Evolutionary conservation across 2,888 invertebrate genomes (phyloP), one percentile per base, ranked within the genome.

Genomic region (Fabriciana adippe): DNA sequence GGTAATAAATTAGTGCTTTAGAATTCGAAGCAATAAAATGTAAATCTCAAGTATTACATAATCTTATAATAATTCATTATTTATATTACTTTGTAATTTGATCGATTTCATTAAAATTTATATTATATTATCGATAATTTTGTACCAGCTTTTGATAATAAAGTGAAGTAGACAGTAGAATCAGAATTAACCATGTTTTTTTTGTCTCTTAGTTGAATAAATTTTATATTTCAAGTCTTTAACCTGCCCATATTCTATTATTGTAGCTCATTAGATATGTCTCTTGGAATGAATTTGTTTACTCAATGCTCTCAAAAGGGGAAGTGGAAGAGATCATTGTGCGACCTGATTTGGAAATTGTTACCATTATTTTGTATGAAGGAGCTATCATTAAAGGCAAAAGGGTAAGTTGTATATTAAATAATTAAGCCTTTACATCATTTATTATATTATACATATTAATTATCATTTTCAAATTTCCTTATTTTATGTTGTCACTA

Each of bases 271-370:
- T 95, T n/a, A 93, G 96, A 45, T 97, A 96, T 83, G 96, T 98
- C 2, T 97, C 98, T 0, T 99, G 99, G 99, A 98, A 98, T 88
- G 99, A 99, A 89, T 99, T 99, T 92, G 95, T 98, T 0, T 96
- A 98, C 86, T 96, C 98, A 71, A 97, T 99, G 97, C 88, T 99
- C 65, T 95, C 97, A 0, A 97, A 97, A 82, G 99, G 99, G 15
- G 99, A 99, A 93, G 99, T 99, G 0, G 96, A 97, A 78, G 96
- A 97, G 87, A 90, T 98, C 13, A 95, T 97, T 72, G 95, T 98
- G 1, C 92, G 96, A 53, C 98, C 98, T 0, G 97, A 97, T 81
- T 92, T 96, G 77, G 97, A 97, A 81, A 94, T 97, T 77, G 97
- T 97, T 8, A 96, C 97, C 1, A 97, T 98, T 64, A 94, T 96